Evolutionary conservation across 1,140 invertebrate genomes (phyloP).

Genomic region (Anastrepha ludens): DNA sequence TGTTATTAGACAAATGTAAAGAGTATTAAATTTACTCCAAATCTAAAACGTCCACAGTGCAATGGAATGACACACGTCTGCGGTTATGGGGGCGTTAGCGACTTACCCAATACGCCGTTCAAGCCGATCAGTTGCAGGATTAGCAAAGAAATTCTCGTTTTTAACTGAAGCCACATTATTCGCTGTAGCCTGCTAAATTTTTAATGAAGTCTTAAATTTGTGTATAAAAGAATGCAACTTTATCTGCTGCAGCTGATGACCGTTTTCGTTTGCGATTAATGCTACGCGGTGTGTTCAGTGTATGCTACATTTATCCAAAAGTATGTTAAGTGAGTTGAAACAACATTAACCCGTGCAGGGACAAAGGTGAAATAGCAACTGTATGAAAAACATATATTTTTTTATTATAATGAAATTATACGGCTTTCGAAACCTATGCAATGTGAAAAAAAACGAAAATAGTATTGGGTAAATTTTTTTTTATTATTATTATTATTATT

Average conservation of each 20-base stretch:
- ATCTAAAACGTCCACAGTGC: too few species aligned
- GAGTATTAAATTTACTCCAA: too few species aligned
- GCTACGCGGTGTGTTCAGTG: background rate
- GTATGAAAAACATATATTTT: too few species aligned
- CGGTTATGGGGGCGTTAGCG: background rate
- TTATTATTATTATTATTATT: too few species aligned
- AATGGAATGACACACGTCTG: background rate
- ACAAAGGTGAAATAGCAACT: too few species aligned
- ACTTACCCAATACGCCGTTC: background rate
- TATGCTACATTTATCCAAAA: background rate
- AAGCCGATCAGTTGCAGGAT: background rate
- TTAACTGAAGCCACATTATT: background rate
- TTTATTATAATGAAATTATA: too few species aligned
- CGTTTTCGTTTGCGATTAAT: constrained; percentile 16
- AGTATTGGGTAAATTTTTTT: too few species aligned
- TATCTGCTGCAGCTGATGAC: background rate
- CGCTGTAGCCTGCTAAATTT: background rate
- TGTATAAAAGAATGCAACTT: background rate
- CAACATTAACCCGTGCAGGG: too few species aligned
- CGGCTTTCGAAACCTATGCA: too few species aligned
- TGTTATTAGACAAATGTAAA: too few species aligned
- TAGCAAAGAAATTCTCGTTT: background rate
- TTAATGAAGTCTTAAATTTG: background rate
- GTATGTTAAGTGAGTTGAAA: background rate
- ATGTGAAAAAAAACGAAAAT: too few species aligned